Percentiles rank a stretch among this genome's conserved stretches.
Conservation (phyloP, 2,797 vertebrate genomes). For the Peromyscus eremicus region DNA sequence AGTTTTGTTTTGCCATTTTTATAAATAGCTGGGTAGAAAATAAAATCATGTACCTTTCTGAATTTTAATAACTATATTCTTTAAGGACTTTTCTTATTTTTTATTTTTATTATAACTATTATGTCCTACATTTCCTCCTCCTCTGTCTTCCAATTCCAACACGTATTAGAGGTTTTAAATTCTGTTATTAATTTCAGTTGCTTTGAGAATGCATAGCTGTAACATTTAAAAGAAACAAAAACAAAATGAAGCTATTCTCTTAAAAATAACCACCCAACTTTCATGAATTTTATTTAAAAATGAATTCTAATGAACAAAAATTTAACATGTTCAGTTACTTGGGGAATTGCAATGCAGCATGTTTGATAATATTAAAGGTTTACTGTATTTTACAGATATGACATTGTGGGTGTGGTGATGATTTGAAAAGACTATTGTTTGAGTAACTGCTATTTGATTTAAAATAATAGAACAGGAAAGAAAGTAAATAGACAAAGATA, state of each 20-base stretch:
- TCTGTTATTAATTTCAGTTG: not conserved
- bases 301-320: not conserved
- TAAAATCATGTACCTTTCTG: slow-evolving; percentile 25
- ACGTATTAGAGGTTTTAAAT: slow-evolving; percentile 42
- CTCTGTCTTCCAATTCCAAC: not conserved
- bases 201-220: slow-evolving; percentile 1
- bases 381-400: not conserved
- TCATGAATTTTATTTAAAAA: not conserved
- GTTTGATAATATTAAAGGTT: slow-evolving; percentile 37
- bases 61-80: slow-evolving; percentile 2
- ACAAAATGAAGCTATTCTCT: not conserved
- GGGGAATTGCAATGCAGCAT: not conserved
- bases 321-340: not conserved
- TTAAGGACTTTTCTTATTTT: not conserved
- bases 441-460: not conserved
- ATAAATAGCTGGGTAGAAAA: slow-evolving; percentile 48
- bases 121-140: not conserved
- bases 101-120: slow-evolving; percentile 17
- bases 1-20: slow-evolving; percentile 25
- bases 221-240: slow-evolving; percentile 23
- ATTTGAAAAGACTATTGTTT: slow-evolving; percentile 47
- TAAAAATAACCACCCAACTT: not conserved
- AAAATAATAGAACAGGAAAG: not conserved
- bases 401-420: not conserved
- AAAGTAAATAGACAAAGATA: not conserved